These are phyloP conservation scores for Platygyra sinensis DNA, from an alignment of 64 coral and sea anemone species.

Conservation along the genomic window DNA sequence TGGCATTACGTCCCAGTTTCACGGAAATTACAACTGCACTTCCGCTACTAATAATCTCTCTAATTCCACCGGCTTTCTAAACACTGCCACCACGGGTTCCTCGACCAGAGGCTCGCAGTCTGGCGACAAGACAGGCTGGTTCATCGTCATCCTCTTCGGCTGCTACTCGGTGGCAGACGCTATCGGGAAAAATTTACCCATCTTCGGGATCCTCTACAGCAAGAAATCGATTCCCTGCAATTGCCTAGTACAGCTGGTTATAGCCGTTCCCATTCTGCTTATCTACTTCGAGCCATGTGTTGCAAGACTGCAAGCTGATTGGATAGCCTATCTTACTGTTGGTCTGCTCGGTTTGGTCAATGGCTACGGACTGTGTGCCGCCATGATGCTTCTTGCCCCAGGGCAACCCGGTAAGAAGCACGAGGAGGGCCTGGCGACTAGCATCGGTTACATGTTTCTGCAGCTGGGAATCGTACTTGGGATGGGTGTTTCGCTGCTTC, in stretches of 20 bases:
- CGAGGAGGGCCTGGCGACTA: constrained; percentile 83
- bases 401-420: constrained; percentile 67
- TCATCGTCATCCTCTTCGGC: constrained; percentile 83
- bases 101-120: constrained; percentile 8
- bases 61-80: neutral
- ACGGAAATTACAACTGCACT: constrained; percentile 78
- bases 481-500: constrained; percentile 70
- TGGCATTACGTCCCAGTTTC: constrained; percentile 88
- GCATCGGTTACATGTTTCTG: constrained; percentile 90
- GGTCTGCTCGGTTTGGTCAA: constrained; percentile 81
- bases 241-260: constrained; percentile 71
- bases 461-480: constrained; percentile 82
- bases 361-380: constrained; percentile 86
- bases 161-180: constrained; percentile 86
- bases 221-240: constrained; percentile 74
- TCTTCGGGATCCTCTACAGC: constrained; percentile 86
- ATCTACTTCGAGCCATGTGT: constrained; percentile 90
- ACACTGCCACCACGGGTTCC: neutral
- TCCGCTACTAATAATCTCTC: neutral
- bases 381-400: constrained; percentile 90
- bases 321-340: constrained; percentile 76
- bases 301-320: constrained; percentile 57
- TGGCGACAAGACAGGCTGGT: constrained; percentile 91
- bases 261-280: constrained; percentile 76
- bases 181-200: constrained; percentile 84